Evolutionary conservation across 2,113 vertebrate species (phyloP), one percentile per base, ranked within the genome.

Genomic region (Equus quagga): DNA sequence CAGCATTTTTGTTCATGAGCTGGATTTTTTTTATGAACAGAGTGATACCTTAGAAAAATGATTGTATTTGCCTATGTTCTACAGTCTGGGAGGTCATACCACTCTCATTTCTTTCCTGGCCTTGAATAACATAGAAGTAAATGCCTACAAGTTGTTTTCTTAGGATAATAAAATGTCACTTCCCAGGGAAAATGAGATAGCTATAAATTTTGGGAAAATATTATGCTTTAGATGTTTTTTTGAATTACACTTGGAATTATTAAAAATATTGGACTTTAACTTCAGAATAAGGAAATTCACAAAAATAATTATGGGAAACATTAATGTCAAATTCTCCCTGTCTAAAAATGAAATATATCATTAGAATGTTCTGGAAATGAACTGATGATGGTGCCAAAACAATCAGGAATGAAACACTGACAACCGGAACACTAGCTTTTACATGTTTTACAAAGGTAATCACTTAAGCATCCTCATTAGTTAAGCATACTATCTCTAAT

Each of bases 61-160:
- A 36, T 6, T 33, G 24, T 49, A 51, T 75, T 94, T 54, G 18
- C 9, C 31, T 67, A 4, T 69, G 12, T 82, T 60, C 23, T 82
- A 17, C 5, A 36, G 0, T 41, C 49, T 89, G 12, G 8, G 9
- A 31, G 26, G 6, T 70, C 21, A 81, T 6, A 58, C 1, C 5
- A 15, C 5, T 72, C 8, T 60, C 26, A 18, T 41, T 80, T 91
- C 8, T 86, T 78, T 84, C 23, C 21, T 89, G 54, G 6, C 49
- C 79, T 93, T 82, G 28, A 85, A 75, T 44, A 60, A 46, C 24
- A 8, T 23, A 7, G 33, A 64, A 36, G 5, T 17, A 88, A 94
- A 93, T 81, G 18, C 24, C 49, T 93, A 76, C 6, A 76, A 23
- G 78, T 93, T 64, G 12, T 92, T 97, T 91, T 46, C 64, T 91